Base-by-base conservation (phyloP, 35 echinoderm and acorn worm species). In the Diadema setosum region DNA sequence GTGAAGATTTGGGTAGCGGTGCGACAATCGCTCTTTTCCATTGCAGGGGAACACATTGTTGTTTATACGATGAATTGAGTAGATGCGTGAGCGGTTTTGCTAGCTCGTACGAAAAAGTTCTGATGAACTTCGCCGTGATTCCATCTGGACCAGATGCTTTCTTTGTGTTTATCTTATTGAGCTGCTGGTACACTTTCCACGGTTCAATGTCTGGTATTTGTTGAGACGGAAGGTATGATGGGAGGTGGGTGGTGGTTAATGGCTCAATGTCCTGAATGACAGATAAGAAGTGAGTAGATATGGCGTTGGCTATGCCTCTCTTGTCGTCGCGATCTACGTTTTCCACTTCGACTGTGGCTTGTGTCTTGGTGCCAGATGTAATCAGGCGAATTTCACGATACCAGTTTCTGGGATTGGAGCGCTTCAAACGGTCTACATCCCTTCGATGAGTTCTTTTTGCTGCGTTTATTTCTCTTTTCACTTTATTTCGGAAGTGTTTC, bases 81-180 rank as follows among this genome's bases (percentile, higher is more conserved):
- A 60, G n/a, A n/a, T n/a, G n/a, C n/a, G n/a, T n/a, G n/a, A n/a
- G n/a, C n/a, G n/a, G n/a, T n/a, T n/a, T n/a, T n/a, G n/a, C n/a
- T n/a, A n/a, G n/a, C n/a, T n/a, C n/a, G n/a, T n/a, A n/a, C n/a
- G n/a, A n/a, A n/a, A n/a, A n/a, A n/a, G n/a, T n/a, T n/a, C n/a
- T n/a, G n/a, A n/a, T n/a, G n/a, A n/a, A n/a, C n/a, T n/a, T n/a
- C n/a, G n/a, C n/a, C n/a, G n/a, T n/a, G n/a, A n/a, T n/a, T n/a
- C n/a, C n/a, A n/a, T n/a, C n/a, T 24, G 82, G 82, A 20, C 82
- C 82, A 17, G 37, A 67, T 16, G 82, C 43, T 84, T 84, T 84
- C 26, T 8, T 3, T 46, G 16, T 55, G 23, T 70, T 56, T 0
- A 3, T 64, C 29, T 1, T 5, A 11, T 52, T 70, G 11, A 14